Percentiles rank a stretch among this genome's conserved stretches.
These are phyloP conservation scores for Menura novaehollandiae DNA, from an alignment of 2,113 vertebrate genomes.

Conservation along the genomic window DNA sequence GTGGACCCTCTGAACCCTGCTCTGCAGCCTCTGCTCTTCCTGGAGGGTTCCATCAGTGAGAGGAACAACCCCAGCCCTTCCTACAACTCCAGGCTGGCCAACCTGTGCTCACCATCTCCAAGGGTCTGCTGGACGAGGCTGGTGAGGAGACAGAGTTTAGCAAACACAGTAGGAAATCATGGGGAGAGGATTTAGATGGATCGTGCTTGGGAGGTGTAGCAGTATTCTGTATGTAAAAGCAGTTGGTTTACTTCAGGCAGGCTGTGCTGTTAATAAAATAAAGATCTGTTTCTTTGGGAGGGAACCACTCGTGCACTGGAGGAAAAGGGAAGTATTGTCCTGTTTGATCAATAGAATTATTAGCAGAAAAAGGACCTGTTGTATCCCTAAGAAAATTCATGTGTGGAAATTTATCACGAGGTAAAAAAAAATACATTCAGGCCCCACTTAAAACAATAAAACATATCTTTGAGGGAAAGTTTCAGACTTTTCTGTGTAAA, in stretches of 20 bases:
- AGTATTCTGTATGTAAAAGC: neutral
- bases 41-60: neutral
- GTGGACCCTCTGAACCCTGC: neutral
- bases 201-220: neutral
- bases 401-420: slow-evolving; percentile 4
- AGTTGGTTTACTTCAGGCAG: neutral
- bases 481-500: slow-evolving; percentile 28
- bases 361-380: neutral
- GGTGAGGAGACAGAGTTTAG: neutral
- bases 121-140: fast-evolving
- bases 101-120: neutral
- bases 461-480: slow-evolving; percentile 57
- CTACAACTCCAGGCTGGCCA: neutral
- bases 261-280: neutral
- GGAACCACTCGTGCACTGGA: neutral
- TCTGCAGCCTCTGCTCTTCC: neutral
- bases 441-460: slow-evolving; percentile 65
- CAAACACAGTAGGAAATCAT: neutral
- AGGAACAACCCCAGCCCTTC: neutral
- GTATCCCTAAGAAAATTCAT: neutral
- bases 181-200: neutral
- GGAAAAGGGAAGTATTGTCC: neutral
- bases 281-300: neutral
- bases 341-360: neutral
- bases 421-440: neutral